Evolutionary conservation across 2,113 vertebrate species (phyloP).

Genomic region (Heloderma charlesbogerti): DNA sequence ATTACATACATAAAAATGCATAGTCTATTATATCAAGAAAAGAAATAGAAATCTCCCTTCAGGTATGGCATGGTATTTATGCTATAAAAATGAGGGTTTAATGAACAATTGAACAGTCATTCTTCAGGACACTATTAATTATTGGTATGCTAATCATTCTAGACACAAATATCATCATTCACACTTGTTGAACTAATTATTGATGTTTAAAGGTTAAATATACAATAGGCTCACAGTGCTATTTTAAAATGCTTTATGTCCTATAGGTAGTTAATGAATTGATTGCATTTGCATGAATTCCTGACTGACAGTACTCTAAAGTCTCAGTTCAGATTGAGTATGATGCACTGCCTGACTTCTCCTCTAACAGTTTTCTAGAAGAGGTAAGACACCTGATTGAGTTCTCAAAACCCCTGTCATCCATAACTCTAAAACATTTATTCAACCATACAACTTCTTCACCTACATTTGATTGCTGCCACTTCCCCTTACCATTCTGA

Average conservation of each 20-base stretch:
- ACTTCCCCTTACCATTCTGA: neutral
- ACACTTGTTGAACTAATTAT: conserved; percentile 19
- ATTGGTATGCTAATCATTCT: neutral
- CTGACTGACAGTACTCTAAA: too few relatives aligned
- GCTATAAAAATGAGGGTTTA: neutral
- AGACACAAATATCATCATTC: neutral
- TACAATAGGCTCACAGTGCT: neutral
- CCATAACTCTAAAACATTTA: neutral
- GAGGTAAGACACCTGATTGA: neutral
- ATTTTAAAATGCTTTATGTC: conserved; percentile 33
- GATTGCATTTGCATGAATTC: neutral
- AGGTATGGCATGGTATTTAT: neutral
- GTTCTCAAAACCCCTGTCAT: neutral
- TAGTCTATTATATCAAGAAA: neutral
- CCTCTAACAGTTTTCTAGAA: neutral
- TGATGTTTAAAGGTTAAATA: conserved; percentile 14
- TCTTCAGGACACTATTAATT: neutral
- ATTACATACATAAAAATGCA: neutral
- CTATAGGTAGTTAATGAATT: conserved; percentile 1
- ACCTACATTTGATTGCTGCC: neutral
- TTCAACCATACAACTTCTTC: conserved; percentile 3
- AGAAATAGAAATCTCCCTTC: neutral
- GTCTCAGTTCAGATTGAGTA: neutral
- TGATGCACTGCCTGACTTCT: neutral
- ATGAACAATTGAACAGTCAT: neutral